A percentile compares a stretch with the other conserved stretches of the same genome.
Evolutionary conservation across 2,888 invertebrate genomes (phyloP).

Genomic region (Caenorhabditis drosophilae): DNA sequence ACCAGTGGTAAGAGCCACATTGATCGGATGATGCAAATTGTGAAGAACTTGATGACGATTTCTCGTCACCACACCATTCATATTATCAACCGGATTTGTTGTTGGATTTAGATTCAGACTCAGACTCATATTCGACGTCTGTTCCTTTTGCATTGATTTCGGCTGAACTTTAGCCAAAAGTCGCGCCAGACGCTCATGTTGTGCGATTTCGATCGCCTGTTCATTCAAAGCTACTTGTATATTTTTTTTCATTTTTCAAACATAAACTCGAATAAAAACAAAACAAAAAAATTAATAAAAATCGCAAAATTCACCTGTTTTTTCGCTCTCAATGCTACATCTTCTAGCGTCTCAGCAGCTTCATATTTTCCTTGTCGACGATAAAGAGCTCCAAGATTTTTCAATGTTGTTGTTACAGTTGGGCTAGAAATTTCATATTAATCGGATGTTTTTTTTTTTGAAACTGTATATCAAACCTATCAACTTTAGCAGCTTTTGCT

Average conservation of each 20-base stretch:
- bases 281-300: too few species aligned
- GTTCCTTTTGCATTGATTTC: background rate
- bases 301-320: slow-evolving; percentile 8
- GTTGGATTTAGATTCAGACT: too few species aligned
- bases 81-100: too few species aligned
- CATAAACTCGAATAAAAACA: too few species aligned
- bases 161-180: slow-evolving; percentile 8
- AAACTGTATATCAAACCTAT: slow-evolving; percentile 71
- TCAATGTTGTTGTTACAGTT: slow-evolving; percentile 94
- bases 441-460: background rate
- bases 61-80: slow-evolving; percentile 1
- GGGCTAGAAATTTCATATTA: slow-evolving; percentile 76
- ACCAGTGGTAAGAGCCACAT: too few species aligned
- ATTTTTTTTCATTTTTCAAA: background rate
- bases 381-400: slow-evolving; percentile 96
- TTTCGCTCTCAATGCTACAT: slow-evolving; percentile 80
- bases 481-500: slow-evolving; percentile 98
- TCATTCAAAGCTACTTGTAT: background rate
- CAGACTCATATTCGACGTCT: too few species aligned
- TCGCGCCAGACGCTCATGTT: slow-evolving; percentile 7
- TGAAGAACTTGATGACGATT: background rate
- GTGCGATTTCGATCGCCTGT: slow-evolving; percentile 9
- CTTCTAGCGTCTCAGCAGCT: slow-evolving; percentile 97
- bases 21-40: slow-evolving; percentile 8
- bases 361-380: slow-evolving; percentile 98